Evolutionary conservation across 2,113 vertebrate genomes (phyloP).

Genomic region (Plectropomus leopardus): DNA sequence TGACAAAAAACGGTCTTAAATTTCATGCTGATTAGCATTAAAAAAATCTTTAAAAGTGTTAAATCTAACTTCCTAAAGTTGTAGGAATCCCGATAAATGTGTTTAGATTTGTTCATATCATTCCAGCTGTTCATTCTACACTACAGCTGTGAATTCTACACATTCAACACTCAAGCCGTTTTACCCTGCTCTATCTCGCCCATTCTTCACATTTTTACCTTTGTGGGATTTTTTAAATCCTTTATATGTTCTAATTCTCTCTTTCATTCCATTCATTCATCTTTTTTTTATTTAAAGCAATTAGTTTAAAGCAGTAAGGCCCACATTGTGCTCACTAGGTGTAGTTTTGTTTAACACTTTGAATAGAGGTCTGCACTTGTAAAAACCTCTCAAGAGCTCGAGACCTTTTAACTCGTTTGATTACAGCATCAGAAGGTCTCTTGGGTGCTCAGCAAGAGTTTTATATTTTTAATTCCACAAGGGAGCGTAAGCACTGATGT

Average conservation of each 20-base stretch:
- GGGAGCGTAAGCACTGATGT: constrained; percentile 34
- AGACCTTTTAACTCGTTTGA: constrained; percentile 15
- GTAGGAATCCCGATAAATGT: no score
- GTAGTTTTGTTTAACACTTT: background rate
- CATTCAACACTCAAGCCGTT: no score
- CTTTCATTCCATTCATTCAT: background rate
- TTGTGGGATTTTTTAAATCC: background rate
- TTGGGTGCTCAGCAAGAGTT: background rate
- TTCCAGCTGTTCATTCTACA: no score
- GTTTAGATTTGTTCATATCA: no score
- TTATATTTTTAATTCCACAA: constrained; percentile 30
- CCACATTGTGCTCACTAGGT: background rate
- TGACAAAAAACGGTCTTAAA: no score
- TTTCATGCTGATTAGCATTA: no score
- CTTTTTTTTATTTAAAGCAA: constrained; percentile 1
- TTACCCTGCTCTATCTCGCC: background rate
- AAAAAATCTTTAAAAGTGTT: no score
- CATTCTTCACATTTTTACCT: background rate
- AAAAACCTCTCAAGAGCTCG: background rate
- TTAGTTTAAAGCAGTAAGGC: background rate
- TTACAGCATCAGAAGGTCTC: constrained; percentile 23
- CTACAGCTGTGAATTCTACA: no score
- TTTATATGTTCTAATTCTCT: constrained; percentile 2
- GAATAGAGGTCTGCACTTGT: background rate
- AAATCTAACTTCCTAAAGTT: no score